Evolutionary conservation across 2,113 vertebrate species (phyloP), one percentile per base, ranked within the genome.

Genomic region (Lethenteron camtschaticum): DNA sequence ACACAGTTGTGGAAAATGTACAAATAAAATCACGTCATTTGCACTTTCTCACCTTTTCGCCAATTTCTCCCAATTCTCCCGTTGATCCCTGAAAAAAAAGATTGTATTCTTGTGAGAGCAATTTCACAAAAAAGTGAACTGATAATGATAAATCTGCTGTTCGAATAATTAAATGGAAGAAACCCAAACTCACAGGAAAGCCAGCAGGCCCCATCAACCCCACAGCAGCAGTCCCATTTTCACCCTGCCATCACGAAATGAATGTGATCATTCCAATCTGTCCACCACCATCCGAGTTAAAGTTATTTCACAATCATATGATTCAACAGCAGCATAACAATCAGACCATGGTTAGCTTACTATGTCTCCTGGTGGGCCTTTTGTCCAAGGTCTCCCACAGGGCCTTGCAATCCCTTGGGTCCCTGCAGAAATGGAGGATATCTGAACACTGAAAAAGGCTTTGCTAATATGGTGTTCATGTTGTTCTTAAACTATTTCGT

Each of bases 301-400:
- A 69, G 58, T 13, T 55, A 59, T 41, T 41, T 41, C 41, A 41
- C 41, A 41, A 41, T 41, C 41, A 1, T 41, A 41, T 41, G 5
- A 41, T 41, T 41, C 41, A 41, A 41, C 41, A 41, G 41, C 41
- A 41, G 41, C 41, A 41, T 41, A 41, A 41, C 41, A 41, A 41
- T 41, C 41, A 41, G 41, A 41, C 6, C 41, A 41, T 41, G 41
- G 41, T 68, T 18, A 55, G 14, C 75, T 71, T 71, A 75, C 75
- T 69, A 71, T 74, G 20, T 70, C 60, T 7, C 74, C 76, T 9
- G 70, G n/a, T 57, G 74, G 58, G 9, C 73, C 75, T 24, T 69
- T 11, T 73, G 72, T 71, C 73, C 75, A 14, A 57, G 56, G 18
- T 71, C 68, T 13, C 76, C 75, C 56, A 60, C 11, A 9, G 58